Conservation (phyloP, 1,140 invertebrate genomes). For the Piezodorus guildinii region DNA sequence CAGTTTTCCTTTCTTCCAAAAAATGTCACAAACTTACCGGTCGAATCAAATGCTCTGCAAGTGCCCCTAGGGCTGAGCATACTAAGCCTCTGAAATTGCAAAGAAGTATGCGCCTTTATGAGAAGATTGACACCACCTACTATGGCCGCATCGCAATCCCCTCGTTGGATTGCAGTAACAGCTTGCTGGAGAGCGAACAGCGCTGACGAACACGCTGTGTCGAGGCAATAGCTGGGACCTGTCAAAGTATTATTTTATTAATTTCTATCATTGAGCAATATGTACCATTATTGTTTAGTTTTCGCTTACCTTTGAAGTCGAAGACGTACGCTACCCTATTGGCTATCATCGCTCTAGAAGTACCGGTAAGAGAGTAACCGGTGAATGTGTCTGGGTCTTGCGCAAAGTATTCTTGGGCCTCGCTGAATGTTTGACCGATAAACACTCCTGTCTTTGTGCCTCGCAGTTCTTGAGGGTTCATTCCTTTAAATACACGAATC, state of each 20-base stretch:
- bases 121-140: conserved; percentile 70
- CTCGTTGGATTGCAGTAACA: conserved; percentile 62
- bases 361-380: not conserved
- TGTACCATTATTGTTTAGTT: too few species aligned
- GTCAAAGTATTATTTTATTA: conserved; percentile 19
- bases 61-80: conserved; percentile 78
- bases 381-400: not conserved
- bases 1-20: too few species aligned
- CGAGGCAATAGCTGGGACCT: conserved; percentile 84
- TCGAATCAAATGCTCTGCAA: conserved; percentile 87
- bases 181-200: conserved; percentile 82
- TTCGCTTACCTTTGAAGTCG: conserved; percentile 11
- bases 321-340: conserved; percentile 1
- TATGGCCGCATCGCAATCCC: conserved; percentile 83
- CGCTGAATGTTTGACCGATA: conserved; percentile 1
- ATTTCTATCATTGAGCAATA: too few species aligned
- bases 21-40: conserved; percentile 50
- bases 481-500: not conserved
- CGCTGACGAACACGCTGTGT: conserved; percentile 92
- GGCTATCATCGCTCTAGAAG: not conserved
- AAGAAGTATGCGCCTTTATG: conserved; percentile 72
- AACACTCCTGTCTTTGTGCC: not conserved
- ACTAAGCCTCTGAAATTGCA: conserved; percentile 84
- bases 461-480: not conserved
- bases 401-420: not conserved